Evolutionary conservation across 2,888 invertebrate species (phyloP), one percentile per base, ranked within the genome.

Genomic region (Philhelius pedissequus): DNA sequence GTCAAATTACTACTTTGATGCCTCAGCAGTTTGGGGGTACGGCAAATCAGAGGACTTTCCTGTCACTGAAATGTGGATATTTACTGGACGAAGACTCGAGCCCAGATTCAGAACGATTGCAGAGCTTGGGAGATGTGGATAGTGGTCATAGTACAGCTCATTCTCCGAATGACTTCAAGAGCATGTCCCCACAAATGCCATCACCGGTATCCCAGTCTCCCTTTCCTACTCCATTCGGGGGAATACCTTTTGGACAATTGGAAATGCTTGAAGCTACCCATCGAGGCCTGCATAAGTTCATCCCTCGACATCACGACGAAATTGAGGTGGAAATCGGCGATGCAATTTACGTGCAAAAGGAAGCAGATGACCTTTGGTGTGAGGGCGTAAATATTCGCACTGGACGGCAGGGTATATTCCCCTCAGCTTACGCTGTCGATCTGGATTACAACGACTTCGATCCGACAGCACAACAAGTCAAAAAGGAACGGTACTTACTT

Each of bases 281-380:
- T 90, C 94, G 99, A 89, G 98, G 98, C 7, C 93, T 99, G 90
- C 98, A 99, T 92, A 97, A 98, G 90, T 99, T 99, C 90, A 94
- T 98, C 88, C 98, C 99, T 0, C 93, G 99, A 81, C 99, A 99
- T 91, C 95, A 96, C 86, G 99, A 99, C 89, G 99, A 99, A 92
- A 96, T 99, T 84, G 97, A 97, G 90, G 94, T 99, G 32, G 99
- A 99, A 92, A 98, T 99, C 77, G 99, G 99, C 1, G 99, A 99
- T 92, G 97, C 98, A 1, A 95, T 99, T 86, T 98, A 98, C 90
- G 98, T 99, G 87, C 97, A 97, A 90, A 97, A 97, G 90, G 98
- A 99, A 91, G 97, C 96, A 22, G 99, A 99, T 88, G 99, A 99
- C 91, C 93, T 98, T 86, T 99, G 99, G 99, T 98, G 97, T 91